Conservation (phyloP, 2,888 invertebrate genomes). For the Drosophila subsilvestris region DNA sequence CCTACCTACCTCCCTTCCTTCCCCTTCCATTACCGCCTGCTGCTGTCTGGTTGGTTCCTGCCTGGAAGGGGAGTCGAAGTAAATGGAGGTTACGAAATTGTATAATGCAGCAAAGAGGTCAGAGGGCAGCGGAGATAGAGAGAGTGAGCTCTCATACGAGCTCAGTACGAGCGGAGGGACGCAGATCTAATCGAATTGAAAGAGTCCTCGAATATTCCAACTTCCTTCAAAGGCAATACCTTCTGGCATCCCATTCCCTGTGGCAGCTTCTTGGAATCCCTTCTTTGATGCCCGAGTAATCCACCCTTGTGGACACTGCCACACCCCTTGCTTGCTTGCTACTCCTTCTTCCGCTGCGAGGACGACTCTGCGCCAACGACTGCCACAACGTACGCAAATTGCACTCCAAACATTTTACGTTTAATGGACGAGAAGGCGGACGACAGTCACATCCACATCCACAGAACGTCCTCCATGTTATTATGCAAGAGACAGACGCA, state of each 20-base stretch:
- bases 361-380: conserved; percentile 2
- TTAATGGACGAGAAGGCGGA: conserved; percentile 61
- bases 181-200: neutral
- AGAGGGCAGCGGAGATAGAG: neutral
- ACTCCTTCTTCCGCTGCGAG: conserved; percentile 21
- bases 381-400: conserved; percentile 52
- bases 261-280: neutral
- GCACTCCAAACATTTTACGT: conserved; percentile 63
- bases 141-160: too few species aligned
- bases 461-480: conserved; percentile 43
- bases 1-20: conserved; percentile 14
- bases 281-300: conserved; percentile 9
- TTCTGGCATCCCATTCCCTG: neutral
- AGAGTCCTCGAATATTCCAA: neutral
- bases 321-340: neutral
- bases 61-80: neutral
- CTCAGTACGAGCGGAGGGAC: too few species aligned
- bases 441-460: conserved; percentile 5
- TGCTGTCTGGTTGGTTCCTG: neutral
- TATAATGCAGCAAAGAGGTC: neutral
- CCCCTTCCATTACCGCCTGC: too few species aligned
- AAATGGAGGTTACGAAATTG: neutral
- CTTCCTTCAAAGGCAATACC: neutral
- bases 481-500: conserved; percentile 48
- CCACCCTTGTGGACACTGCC: conserved; percentile 29